Conservation (phyloP, 2,113 vertebrate genomes). For the Machaerirhynchus nigripectus region DNA sequence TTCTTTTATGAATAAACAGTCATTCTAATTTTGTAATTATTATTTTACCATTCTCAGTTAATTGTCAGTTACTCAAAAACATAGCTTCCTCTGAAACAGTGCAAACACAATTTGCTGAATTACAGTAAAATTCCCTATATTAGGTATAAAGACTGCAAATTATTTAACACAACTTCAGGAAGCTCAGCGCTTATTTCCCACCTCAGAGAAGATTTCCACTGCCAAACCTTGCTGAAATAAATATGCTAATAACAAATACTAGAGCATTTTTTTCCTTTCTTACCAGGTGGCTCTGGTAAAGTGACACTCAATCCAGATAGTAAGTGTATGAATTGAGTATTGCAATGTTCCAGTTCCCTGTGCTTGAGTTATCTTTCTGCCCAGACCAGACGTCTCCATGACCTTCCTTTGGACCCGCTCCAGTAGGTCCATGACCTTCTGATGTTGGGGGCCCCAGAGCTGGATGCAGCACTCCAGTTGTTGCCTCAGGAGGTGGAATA, state of each 20-base stretch:
- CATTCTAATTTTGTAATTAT: conserved; percentile 49
- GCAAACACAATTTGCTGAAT: neutral
- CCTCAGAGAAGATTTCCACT: neutral
- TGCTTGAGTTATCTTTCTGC: neutral
- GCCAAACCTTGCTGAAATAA: neutral
- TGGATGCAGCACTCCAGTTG: neutral
- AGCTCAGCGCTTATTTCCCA: neutral
- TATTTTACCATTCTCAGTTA: conserved; percentile 45
- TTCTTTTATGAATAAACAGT: conserved; percentile 49
- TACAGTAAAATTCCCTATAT: neutral
- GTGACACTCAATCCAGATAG: neutral
- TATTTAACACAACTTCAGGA: neutral
- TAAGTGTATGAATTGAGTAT: neutral
- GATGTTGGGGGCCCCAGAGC: neutral
- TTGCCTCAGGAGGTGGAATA: neutral
- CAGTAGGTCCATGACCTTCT: neutral
- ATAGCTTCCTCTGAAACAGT: neutral
- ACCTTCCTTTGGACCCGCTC: neutral
- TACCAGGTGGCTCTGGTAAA: conserved; percentile 33
- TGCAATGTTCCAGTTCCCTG: neutral
- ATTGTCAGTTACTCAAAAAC: conserved; percentile 32
- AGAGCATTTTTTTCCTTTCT: neutral
- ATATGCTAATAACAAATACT: neutral
- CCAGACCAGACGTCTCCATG: neutral
- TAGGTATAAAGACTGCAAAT: neutral